phyloP scores from a whole-genome alignment of 2,797 vertebrate genomes.

The Ispidina lecontei region DNA sequence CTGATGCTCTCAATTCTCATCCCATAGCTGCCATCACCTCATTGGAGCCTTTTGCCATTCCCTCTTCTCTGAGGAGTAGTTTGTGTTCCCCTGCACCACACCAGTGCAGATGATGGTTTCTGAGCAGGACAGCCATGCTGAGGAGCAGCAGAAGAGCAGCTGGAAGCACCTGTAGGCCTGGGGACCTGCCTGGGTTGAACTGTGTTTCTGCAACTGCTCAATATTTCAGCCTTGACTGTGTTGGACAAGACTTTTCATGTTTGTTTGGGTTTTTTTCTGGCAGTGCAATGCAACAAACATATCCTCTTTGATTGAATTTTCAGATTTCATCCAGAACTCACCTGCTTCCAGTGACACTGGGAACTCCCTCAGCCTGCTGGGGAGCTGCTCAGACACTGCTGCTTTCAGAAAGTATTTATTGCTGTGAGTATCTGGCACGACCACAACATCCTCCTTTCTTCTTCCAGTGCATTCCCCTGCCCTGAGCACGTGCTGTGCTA shows the following conservation, averaged over 20 bases:
- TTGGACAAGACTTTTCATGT: not conserved
- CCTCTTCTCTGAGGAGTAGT: not conserved
- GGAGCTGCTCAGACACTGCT: not conserved
- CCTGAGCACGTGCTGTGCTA: not conserved
- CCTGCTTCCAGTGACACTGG: not conserved
- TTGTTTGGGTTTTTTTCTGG: not conserved
- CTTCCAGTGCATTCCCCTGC: not conserved
- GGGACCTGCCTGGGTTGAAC: not conserved
- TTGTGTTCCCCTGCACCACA: not conserved
- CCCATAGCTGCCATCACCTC: too few species aligned
- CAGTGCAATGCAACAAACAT: not conserved
- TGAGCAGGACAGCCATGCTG: not conserved
- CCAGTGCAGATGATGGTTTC: not conserved
- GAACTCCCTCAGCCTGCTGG: not conserved
- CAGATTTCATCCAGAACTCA: not conserved
- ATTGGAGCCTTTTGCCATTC: not conserved
- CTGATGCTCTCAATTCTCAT: not conserved
- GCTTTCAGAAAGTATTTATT: not conserved
- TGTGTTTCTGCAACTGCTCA: not conserved
- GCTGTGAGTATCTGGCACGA: not conserved
- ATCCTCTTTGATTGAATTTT: not conserved
- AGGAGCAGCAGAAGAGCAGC: not conserved
- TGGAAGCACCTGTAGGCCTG: not conserved
- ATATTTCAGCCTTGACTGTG: not conserved
- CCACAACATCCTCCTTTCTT: not conserved